phyloP scores from a whole-genome alignment of 1,140 invertebrate species.

The Achroia grisella region DNA sequence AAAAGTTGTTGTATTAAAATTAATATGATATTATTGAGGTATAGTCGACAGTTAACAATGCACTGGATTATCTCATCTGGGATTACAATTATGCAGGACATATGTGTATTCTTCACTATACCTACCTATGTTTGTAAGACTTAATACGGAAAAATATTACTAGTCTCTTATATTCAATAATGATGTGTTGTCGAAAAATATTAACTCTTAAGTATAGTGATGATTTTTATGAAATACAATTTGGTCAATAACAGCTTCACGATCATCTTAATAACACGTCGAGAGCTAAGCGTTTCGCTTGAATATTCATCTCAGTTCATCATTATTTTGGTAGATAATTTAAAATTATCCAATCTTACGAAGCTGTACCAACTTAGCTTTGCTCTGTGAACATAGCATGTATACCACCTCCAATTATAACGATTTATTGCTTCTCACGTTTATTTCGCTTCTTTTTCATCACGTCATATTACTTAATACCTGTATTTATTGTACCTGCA shows the following conservation, averaged over 20 bases:
- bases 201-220: conserved; percentile 69
- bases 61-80: too few relatives aligned
- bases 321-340: conserved; percentile 68
- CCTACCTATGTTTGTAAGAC: too few relatives aligned
- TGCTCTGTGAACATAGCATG: background rate
- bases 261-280: conserved; percentile 63
- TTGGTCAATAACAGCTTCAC: conserved; percentile 58
- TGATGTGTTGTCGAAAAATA: conserved; percentile 55
- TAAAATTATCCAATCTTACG: conserved; percentile 57
- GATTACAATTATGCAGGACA: too few relatives aligned
- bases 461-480: too few relatives aligned
- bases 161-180: conserved; percentile 53
- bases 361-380: conserved; percentile 1
- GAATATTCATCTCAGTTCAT: conserved; percentile 68
- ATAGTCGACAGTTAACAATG: too few relatives aligned
- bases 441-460: conserved; percentile 28
- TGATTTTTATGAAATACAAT: conserved; percentile 70
- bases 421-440: conserved; percentile 52
- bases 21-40: too few relatives aligned
- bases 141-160: background rate
- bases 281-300: conserved; percentile 60
- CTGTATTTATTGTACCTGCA: too few relatives aligned
- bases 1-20: too few relatives aligned
- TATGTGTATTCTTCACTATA: too few relatives aligned
- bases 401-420: conserved; percentile 17